These are phyloP conservation scores for Tauraco erythrolophus DNA, from an alignment of 2,113 vertebrate species.

Conservation along the genomic window DNA sequence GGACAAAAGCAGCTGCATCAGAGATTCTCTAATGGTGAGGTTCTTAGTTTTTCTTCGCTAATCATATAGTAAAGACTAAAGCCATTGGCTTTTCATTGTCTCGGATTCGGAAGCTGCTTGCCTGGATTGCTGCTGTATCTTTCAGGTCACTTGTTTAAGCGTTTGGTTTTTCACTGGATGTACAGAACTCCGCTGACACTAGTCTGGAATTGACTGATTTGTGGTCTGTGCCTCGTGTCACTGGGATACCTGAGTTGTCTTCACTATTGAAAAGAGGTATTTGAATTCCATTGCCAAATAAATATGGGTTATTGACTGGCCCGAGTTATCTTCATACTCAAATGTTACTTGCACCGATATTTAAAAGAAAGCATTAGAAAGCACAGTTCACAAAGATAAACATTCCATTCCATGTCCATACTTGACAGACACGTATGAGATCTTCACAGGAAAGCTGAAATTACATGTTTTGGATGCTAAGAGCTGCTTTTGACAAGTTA, in stretches of 20 bases:
- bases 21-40: neutral
- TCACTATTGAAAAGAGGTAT: neutral
- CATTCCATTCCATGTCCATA: neutral
- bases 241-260: neutral
- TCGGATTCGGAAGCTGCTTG: neutral
- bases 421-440: neutral
- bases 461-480: neutral
- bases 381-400: neutral
- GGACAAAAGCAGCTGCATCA: constrained; percentile 29
- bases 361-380: neutral
- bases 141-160: neutral
- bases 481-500: neutral
- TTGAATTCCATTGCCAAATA: neutral
- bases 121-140: neutral
- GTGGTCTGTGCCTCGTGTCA: neutral
- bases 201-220: neutral
- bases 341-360: neutral
- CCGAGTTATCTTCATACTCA: neutral
- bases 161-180: neutral
- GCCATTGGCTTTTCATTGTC: neutral
- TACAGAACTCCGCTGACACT: neutral
- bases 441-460: neutral
- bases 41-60: neutral
- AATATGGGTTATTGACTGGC: neutral
- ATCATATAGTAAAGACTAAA: neutral